Percentiles rank a stretch among this genome's conserved stretches.
Evolutionary conservation across 2,797 vertebrate genomes (phyloP).

Genomic region (Centropyge bicolor): DNA sequence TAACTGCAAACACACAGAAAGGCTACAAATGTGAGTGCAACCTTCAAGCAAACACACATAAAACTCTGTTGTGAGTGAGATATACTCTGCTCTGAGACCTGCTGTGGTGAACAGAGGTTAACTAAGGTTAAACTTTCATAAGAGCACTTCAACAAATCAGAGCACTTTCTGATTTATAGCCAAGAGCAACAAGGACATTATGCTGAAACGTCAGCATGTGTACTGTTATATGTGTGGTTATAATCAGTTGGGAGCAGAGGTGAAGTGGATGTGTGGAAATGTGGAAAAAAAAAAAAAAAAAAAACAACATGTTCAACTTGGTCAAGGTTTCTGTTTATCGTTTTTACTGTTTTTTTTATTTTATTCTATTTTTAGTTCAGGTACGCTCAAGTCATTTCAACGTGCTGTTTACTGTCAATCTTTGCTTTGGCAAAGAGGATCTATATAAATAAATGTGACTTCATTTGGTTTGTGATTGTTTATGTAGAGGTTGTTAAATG

Average conservation of each 20-base stretch:
- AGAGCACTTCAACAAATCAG: neutral
- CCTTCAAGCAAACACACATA: neutral
- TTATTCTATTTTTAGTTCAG: neutral
- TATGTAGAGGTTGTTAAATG: neutral
- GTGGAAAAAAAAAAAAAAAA: neutral
- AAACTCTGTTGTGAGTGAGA: neutral
- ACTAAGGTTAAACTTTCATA: conserved; percentile 49
- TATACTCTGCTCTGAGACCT: neutral
- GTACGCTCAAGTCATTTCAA: neutral
- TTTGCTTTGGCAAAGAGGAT: neutral
- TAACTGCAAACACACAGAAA: neutral
- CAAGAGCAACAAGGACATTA: conserved; percentile 23
- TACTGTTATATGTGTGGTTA: neutral
- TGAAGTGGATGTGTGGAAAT: neutral
- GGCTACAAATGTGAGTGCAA: neutral
- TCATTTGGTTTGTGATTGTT: conserved; percentile 8
- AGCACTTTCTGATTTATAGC: conserved; percentile 23
- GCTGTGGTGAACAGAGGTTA: conserved; percentile 23
- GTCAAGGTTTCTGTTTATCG: too few species aligned
- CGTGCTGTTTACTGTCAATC: neutral
- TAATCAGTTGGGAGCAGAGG: neutral
- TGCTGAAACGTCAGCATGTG: conserved; percentile 29
- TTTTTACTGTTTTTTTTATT: too few species aligned
- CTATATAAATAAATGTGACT: conserved; percentile 5
- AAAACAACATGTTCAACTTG: too few species aligned